These are phyloP conservation scores for Euplagia quadripunctaria DNA, from an alignment of 2,888 invertebrate genomes.

Conservation along the genomic window DNA sequence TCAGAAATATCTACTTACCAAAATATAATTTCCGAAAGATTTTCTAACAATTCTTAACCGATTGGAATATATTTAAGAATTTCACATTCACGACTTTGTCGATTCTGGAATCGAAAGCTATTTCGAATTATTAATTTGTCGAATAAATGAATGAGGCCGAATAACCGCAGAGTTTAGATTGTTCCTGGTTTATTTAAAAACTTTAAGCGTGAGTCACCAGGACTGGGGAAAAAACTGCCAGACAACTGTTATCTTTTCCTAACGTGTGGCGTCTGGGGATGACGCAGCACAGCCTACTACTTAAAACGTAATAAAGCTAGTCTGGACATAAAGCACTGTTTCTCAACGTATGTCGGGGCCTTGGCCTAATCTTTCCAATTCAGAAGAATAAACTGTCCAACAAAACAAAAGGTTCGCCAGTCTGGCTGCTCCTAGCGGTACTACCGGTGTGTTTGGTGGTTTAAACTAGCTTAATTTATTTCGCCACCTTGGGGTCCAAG, in stretches of 20 bases:
- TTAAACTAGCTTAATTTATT: neutral
- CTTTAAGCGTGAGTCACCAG: neutral
- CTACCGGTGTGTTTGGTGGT: neutral
- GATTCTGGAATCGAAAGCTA: neutral
- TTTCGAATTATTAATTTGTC: neutral
- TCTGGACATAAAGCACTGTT: neutral
- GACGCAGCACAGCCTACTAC: conserved; percentile 18
- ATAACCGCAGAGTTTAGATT: neutral
- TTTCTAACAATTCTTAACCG: neutral
- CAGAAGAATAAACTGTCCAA: neutral
- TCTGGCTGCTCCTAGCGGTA: neutral
- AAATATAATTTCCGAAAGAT: neutral
- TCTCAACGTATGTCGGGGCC: neutral
- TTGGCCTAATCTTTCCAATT: neutral
- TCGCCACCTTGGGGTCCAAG: neutral
- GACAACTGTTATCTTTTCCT: conserved; percentile 21
- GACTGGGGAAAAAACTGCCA: neutral
- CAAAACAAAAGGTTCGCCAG: neutral
- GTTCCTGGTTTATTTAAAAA: too few species aligned
- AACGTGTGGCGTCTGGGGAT: conserved; percentile 32
- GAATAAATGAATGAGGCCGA: neutral
- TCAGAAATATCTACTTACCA: neutral
- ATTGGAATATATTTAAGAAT: neutral
- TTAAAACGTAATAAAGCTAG: neutral
- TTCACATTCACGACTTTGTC: neutral